phyloP scores from a whole-genome alignment of 2,113 vertebrate species.

The Zeus faber region DNA sequence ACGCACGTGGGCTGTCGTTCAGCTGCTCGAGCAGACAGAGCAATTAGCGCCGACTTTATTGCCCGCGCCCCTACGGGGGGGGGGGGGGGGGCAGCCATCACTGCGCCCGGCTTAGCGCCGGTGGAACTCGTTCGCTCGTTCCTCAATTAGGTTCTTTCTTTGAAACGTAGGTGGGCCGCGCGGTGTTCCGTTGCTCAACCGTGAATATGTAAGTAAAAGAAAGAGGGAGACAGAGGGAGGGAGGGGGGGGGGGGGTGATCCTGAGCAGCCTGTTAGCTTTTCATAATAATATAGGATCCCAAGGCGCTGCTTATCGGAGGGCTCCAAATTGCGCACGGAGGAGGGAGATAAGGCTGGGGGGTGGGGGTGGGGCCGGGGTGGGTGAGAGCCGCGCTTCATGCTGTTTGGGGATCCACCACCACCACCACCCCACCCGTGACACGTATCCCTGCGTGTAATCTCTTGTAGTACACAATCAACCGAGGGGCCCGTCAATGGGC shows the following conservation, averaged over 20 bases:
- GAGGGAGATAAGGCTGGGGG: slow-evolving; percentile 64
- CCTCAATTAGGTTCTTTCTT: no score
- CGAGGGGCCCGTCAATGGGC: slow-evolving; percentile 64
- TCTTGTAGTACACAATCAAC: slow-evolving; percentile 68
- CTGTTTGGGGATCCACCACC: slow-evolving; percentile 30
- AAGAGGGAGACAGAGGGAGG: no score
- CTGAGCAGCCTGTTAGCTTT: slow-evolving; percentile 32
- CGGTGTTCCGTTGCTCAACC: slow-evolving; percentile 53
- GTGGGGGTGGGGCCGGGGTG: slow-evolving; percentile 29
- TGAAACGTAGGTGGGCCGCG: slow-evolving; percentile 18
- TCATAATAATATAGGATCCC: slow-evolving; percentile 69
- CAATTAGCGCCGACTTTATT: slow-evolving; percentile 42
- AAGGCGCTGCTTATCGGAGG: slow-evolving; percentile 69
- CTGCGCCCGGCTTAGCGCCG: no score
- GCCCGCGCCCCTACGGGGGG: slow-evolving; percentile 12
- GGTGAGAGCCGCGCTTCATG: slow-evolving; percentile 40
- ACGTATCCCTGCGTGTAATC: slow-evolving; percentile 74
- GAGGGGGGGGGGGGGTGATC: slow-evolving; percentile 13
- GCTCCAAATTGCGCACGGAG: slow-evolving; percentile 54
- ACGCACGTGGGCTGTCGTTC: slow-evolving; percentile 30
- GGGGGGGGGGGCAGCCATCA: neutral
- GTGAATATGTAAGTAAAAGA: slow-evolving; percentile 26
- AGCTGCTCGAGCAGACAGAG: slow-evolving; percentile 35
- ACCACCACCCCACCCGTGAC: slow-evolving; percentile 47
- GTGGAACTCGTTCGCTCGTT: no score